Percentiles rank a stretch among this genome's conserved stretches.
Conservation (phyloP, 2,797 vertebrate species). For the Kryptolebias ocellatus region DNA sequence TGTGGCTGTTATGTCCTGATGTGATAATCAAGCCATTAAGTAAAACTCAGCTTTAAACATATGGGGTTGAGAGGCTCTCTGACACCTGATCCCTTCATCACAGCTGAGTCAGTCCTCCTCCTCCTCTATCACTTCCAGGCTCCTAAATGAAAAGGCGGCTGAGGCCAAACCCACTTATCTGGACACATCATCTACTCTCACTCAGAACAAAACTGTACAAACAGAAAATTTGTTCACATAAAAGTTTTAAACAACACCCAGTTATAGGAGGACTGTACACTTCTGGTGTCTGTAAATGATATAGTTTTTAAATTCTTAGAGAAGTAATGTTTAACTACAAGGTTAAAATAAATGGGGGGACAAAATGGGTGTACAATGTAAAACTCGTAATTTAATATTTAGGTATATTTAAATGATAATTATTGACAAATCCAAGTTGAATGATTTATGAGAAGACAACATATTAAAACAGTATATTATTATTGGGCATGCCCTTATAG, state of each 20-base stretch:
- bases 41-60: conserved; percentile 50
- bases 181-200: conserved; percentile 28
- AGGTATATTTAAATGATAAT: too few species aligned
- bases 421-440: too few species aligned
- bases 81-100: conserved; percentile 66
- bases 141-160: conserved; percentile 55
- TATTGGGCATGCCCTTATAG: too few species aligned
- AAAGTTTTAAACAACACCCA: background rate
- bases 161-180: conserved; percentile 35
- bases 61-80: conserved; percentile 28
- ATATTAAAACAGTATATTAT: too few species aligned
- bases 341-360: too few species aligned
- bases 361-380: too few species aligned
- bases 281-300: too few species aligned
- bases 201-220: conserved; percentile 2
- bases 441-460: too few species aligned
- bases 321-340: too few species aligned
- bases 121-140: conserved; percentile 13
- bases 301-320: too few species aligned
- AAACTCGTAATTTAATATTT: too few species aligned
- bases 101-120: conserved; percentile 7
- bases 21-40: conserved; percentile 59
- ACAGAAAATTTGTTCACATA: background rate
- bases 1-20: conserved; percentile 48
- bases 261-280: too few species aligned